Percentiles rank a stretch among this genome's conserved stretches.
These are phyloP conservation scores for Diadumene lineata DNA, from an alignment of 92 coral and sea anemone genomes.

Conservation along the genomic window DNA sequence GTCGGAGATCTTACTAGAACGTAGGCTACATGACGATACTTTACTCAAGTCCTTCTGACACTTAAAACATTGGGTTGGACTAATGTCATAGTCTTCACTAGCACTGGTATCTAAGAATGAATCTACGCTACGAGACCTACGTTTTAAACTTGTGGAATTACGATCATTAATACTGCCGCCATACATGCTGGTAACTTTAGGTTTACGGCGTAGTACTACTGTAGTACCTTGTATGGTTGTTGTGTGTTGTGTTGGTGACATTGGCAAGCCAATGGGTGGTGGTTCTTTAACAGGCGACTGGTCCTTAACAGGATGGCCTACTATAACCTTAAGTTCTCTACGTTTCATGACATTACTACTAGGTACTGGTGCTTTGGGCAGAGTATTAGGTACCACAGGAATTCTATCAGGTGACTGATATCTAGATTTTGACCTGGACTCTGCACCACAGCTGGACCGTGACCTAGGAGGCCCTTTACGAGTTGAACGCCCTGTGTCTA, in stretches of 20 bases:
- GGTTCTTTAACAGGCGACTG: slow-evolving; percentile 47
- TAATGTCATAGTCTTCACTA: slow-evolving; percentile 56
- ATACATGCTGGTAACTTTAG: slow-evolving; percentile 37
- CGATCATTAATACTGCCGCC: slow-evolving; percentile 1
- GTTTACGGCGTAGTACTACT: slow-evolving; percentile 65
- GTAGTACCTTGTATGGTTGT: slow-evolving; percentile 33
- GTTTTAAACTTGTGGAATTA: slow-evolving; percentile 42
- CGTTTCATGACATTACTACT: slow-evolving; percentile 11
- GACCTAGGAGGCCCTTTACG: slow-evolving; percentile 33
- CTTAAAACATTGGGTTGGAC: slow-evolving; percentile 84
- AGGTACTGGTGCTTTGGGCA: slow-evolving; percentile 32
- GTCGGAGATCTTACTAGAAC: slow-evolving; percentile 78
- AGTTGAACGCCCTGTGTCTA: slow-evolving; percentile 65
- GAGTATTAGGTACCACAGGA: background rate
- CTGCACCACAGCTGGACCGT: slow-evolving; percentile 44
- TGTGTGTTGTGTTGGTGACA: slow-evolving; percentile 20
- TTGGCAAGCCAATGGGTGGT: slow-evolving; percentile 40
- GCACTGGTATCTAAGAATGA: slow-evolving; percentile 61
- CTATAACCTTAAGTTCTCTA: slow-evolving; percentile 26
- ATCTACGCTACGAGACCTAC: slow-evolving; percentile 85
- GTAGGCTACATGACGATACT: slow-evolving; percentile 54
- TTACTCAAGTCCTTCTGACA: slow-evolving; percentile 80
- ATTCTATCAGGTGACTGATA: slow-evolving; percentile 6
- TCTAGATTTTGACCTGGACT: slow-evolving; percentile 30
- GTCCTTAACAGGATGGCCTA: slow-evolving; percentile 50